Conservation (phyloP, 2,888 invertebrate species). For the Oegoconia quadripuncta region DNA sequence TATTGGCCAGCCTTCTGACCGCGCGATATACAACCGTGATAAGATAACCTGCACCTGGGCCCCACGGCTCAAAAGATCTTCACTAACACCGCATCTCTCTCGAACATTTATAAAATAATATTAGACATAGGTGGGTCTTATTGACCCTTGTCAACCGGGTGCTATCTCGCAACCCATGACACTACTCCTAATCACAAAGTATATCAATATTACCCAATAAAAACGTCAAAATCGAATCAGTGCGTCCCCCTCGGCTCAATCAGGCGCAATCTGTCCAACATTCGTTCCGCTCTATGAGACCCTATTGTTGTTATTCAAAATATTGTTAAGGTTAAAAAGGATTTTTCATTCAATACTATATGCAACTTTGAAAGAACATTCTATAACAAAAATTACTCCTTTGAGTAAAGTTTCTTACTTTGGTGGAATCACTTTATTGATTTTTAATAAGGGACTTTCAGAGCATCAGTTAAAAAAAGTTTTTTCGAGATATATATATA, state of each 20-base stretch:
- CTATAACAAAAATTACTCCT: no score
- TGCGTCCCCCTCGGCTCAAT: constrained; percentile 54
- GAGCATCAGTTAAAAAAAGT: no score
- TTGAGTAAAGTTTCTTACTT: no score
- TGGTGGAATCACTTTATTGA: no score
- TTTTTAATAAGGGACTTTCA: no score
- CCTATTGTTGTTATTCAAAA: background rate
- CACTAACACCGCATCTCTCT: no score
- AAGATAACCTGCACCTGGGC: no score
- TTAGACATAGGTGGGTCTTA: background rate
- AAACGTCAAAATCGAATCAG: constrained; percentile 69
- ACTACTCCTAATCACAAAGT: constrained; percentile 57
- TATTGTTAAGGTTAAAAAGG: background rate
- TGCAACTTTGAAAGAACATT: no score
- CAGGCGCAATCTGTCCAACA: constrained; percentile 41
- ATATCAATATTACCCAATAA: constrained; percentile 71
- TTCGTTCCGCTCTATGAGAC: constrained; percentile 3
- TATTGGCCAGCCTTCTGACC: no score
- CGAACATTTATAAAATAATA: background rate
- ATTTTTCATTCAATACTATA: constrained; percentile 1
- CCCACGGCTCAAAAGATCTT: no score
- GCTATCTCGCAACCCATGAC: constrained; percentile 36
- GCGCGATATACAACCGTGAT: no score
- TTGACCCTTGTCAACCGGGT: constrained; percentile 38
- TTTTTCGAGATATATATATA: no score